Evolutionary conservation across 2,888 invertebrate genomes (phyloP).

Genomic region (Leptogaster cylindrica): DNA sequence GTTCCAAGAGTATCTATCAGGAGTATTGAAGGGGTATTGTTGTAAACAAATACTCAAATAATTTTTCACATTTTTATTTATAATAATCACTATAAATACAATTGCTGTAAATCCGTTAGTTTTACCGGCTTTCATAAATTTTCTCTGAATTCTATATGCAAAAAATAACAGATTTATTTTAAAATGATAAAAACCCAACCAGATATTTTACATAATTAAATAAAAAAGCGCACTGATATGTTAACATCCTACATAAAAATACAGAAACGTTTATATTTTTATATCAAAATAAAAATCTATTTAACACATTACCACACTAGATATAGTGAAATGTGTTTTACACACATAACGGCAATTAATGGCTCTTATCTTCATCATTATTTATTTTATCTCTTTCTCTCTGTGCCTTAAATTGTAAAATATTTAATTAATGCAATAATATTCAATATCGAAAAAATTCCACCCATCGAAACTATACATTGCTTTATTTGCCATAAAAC

Average conservation of each 20-base stretch:
- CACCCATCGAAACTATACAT: conserved; percentile 11
- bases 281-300: not conserved
- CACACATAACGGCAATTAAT: conserved; percentile 6
- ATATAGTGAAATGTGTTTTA: not conserved
- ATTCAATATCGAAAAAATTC: conserved; percentile 16
- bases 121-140: not conserved
- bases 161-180: not conserved
- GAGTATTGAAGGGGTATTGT: too few species aligned
- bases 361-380: not conserved
- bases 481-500: conserved; percentile 7
- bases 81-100: conserved; percentile 29
- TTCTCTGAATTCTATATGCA: not conserved
- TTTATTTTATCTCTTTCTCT: not conserved
- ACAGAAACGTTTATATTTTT: not conserved
- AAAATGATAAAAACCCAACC: not conserved
- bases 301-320: not conserved
- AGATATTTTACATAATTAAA: not conserved
- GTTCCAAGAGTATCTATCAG: too few species aligned
- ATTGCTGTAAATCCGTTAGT: conserved; percentile 21
- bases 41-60: too few species aligned
- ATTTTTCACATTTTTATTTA: conserved; percentile 20
- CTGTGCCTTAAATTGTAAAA: not conserved
- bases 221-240: conserved; percentile 36
- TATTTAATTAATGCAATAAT: not conserved
- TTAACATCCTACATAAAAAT: conserved; percentile 28